A percentile compares a stretch with the other conserved stretches of the same genome.
These are phyloP conservation scores for Brachionus koreanus DNA, from an alignment of 1,140 invertebrate species.

Conservation along the genomic window DNA sequence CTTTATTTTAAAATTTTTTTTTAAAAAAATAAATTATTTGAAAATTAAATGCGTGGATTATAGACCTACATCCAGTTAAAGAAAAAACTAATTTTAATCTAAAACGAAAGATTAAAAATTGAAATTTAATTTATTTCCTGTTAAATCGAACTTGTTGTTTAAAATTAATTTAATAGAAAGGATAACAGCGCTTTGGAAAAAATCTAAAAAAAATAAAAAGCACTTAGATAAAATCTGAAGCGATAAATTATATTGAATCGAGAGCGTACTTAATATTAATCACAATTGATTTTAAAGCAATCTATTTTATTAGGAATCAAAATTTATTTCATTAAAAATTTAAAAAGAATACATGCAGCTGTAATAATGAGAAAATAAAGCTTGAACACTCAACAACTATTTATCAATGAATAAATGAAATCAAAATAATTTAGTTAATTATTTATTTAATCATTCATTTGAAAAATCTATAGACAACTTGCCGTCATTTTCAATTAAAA, in stretches of 20 bases:
- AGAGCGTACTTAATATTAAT: neutral
- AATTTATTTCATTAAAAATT: neutral
- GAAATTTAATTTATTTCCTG: too few species aligned
- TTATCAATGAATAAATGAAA: neutral
- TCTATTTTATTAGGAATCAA: neutral
- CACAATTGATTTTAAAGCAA: neutral
- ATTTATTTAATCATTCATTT: neutral
- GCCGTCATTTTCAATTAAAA: neutral
- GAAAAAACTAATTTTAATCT: too few species aligned
- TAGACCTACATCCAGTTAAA: too few species aligned
- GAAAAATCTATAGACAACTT: neutral
- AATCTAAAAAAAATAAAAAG: neutral
- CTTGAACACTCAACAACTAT: neutral
- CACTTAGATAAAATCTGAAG: neutral
- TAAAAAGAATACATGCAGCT: neutral
- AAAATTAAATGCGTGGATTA: too few species aligned
- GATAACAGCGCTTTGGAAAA: too few species aligned
- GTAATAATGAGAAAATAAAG: neutral
- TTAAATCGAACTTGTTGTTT: too few species aligned
- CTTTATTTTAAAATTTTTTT: too few species aligned
- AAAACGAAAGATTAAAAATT: too few species aligned
- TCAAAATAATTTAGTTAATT: neutral
- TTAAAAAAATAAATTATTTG: too few species aligned
- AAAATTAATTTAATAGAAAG: too few species aligned
- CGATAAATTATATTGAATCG: neutral